Evolutionary conservation across 1,140 invertebrate species (phyloP), one percentile per base, ranked within the genome.

Genomic region (Heliconius hewitsoni): DNA sequence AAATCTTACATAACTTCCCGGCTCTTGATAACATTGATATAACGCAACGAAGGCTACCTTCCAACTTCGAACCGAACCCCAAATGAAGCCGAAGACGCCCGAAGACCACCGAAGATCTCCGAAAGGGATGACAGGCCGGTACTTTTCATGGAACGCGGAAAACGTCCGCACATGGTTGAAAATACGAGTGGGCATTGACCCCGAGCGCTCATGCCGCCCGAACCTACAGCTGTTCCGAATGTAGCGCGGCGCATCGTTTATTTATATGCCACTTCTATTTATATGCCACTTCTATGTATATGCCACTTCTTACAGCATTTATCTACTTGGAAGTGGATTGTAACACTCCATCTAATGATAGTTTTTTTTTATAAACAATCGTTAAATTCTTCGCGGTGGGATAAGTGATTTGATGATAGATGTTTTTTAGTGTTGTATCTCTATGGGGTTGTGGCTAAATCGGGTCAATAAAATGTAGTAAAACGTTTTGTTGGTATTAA

Each of bases 81-180:
- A 66, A 66, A 66, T 66, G 30, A 82, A 83, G 57, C 83, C 91
- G 92, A 93, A 87, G 85, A 84, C 75, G 30, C 23, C 85, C 91
- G 91, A 92, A 87, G 85, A 82, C 81, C 80, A 78, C 89, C 90
- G 91, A 93, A 16, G 13, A 46, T 46, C 42, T 46, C 42, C 42
- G 42, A 37, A 46, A 90, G 89, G 89, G 91, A 91, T 91, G 92
- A 93, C 92, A 91, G 82, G 87, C 88, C 86, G 88, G 89, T 86
- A 90, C 86, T 92, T 93, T 93, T 89, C 93, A 80, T 87, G 91
- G 91, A 94, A 94, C 91, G 92, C 92, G 92, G 92, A 94, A 94
- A 94, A 92, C 90, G 90, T 90, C 88, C 88, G 92, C 90, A 93
- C 88, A 94, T 94, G 91, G 91, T 94, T 93, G 92, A 92, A 93